Evolutionary conservation across 2,797 vertebrate genomes (phyloP).

Genomic region (Ctenopoma multispine): DNA sequence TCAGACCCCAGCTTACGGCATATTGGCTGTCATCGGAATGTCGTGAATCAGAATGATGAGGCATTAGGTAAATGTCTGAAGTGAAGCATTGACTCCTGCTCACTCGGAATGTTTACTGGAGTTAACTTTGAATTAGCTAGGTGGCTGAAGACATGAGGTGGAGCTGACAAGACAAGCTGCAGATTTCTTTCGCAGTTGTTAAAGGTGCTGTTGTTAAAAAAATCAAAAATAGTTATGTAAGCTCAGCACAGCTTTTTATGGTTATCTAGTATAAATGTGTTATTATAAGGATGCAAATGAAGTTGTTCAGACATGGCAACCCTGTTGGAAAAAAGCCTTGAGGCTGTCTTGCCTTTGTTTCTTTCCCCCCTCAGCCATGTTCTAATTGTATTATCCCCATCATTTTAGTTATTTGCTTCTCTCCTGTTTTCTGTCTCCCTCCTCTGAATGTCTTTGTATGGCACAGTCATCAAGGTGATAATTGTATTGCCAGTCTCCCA

Average conservation of each 20-base stretch:
- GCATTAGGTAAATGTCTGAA: constrained; percentile 34
- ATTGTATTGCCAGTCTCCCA: constrained; percentile 80
- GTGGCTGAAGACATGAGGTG: neutral
- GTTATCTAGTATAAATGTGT: constrained; percentile 65
- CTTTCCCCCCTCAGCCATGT: constrained; percentile 70
- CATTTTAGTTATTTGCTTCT: constrained; percentile 77
- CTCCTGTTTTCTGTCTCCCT: constrained; percentile 59
- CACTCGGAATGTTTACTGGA: constrained; percentile 30
- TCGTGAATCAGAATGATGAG: constrained; percentile 34
- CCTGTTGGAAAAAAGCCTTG: constrained; percentile 69
- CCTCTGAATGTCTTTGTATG: constrained; percentile 76
- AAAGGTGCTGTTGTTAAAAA: neutral
- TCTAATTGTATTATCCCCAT: constrained; percentile 75
- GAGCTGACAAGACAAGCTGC: neutral
- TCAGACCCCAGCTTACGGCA: constrained; percentile 42
- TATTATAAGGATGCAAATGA: constrained; percentile 76
- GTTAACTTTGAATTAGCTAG: constrained; percentile 25
- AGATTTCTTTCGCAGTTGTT: constrained; percentile 19
- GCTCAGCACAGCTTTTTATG: constrained; percentile 50
- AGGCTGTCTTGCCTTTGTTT: constrained; percentile 75
- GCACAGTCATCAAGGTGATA: constrained; percentile 81
- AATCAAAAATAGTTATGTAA: constrained; percentile 49
- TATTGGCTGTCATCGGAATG: constrained; percentile 30
- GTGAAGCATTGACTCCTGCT: constrained; percentile 46
- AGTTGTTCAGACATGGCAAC: constrained; percentile 77